Evolutionary conservation across 2,797 vertebrate genomes (phyloP), one percentile per base, ranked within the genome.

Genomic region (Anguilla marmorata): DNA sequence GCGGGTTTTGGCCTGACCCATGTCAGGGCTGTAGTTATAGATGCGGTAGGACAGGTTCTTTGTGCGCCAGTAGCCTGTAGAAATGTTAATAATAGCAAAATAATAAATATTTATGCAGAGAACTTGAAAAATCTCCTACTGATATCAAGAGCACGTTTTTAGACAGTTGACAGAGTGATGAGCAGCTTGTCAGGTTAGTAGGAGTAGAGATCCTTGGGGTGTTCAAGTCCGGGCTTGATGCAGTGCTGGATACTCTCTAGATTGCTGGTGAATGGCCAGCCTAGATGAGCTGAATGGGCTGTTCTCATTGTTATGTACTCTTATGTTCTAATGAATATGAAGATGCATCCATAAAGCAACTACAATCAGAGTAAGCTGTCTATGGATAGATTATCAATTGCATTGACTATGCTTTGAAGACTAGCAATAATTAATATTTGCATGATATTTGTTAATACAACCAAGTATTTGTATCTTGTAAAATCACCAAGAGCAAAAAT

Each of bases 11-110:
- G 90, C 14, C 84, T 90, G 69, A 37, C 90, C 91, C 92, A 98
- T 94, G 91, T 96, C 97, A 3, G 96, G 95, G 0, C 96, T 97
- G 92, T 96, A 95, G 92, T 95, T 97, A 90, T 97, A 91, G 92
- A 98, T 96, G 19, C 94, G 96, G 89, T 97, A 98, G 0, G 97
- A 97, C 90, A 98, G 92, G 89, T 92, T 95, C 89, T 88, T 97
- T 92, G 96, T 98, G 76, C 94, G 96, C 98, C 98, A 98, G 0
- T 88, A 95, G 84, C 96, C 98, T 98, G 88, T 60, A 82, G 90
- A 37, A 90, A 16, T 86, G 85, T 86, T 27, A 19, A 87, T 80
- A 58, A 48, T 86, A 16, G 5, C 27, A 89, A 85, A 88, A 41
- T 76, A 8, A 88, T 72, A 86, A 86, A 37, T 11, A 41, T 33